Percentiles rank a stretch among this genome's conserved stretches.
These are phyloP conservation scores for Chloroclysta siterata DNA, from an alignment of 2,888 invertebrate species.

Conservation along the genomic window DNA sequence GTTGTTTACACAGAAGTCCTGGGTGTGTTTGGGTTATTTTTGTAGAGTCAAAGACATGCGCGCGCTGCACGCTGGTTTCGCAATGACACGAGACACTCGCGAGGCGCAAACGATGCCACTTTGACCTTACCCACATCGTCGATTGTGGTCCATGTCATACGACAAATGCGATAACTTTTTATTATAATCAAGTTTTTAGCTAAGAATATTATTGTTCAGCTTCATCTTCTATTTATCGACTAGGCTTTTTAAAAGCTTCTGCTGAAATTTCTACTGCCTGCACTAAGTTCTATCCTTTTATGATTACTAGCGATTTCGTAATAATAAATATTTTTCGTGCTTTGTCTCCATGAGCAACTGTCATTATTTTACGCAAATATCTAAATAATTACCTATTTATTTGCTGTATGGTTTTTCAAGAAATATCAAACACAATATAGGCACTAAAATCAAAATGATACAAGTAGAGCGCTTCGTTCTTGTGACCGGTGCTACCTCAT, in stretches of 20 bases:
- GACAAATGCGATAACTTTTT: constrained; percentile 12
- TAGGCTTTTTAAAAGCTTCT: too few species aligned
- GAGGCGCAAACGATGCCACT: constrained; percentile 69
- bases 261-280: too few species aligned
- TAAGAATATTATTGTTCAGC: too few species aligned
- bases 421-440: not conserved
- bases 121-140: constrained; percentile 65
- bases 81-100: constrained; percentile 60
- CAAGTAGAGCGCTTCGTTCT: not conserved
- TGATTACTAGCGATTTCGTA: too few species aligned
- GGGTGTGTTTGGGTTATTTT: constrained; percentile 45
- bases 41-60: constrained; percentile 47
- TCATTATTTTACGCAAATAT: too few species aligned
- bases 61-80: constrained; percentile 54
- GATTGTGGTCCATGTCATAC: constrained; percentile 37
- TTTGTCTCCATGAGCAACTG: too few species aligned
- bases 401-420: not conserved
- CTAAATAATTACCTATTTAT: not conserved
- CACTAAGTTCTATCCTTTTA: too few species aligned
- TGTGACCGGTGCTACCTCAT: constrained; percentile 13
- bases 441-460: not conserved
- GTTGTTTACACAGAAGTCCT: constrained; percentile 39
- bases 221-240: too few species aligned
- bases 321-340: too few species aligned
- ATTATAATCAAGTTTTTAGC: not conserved